Base-by-base conservation (phyloP, 1,140 invertebrate genomes). In the Luehdorfia chinensis region DNA sequence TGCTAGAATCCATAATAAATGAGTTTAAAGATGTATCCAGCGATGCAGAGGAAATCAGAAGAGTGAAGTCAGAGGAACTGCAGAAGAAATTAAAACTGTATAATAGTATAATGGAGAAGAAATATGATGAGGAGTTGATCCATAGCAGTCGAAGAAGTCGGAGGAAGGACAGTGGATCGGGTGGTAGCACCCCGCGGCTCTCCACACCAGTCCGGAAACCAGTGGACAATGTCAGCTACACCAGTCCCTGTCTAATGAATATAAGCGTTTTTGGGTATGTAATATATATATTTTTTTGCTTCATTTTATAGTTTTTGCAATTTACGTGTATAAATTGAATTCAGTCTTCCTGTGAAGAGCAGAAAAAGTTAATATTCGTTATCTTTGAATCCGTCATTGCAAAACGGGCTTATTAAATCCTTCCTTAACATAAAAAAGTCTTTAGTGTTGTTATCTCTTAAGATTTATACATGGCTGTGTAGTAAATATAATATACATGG, bases 81-180 rank as follows among this genome's bases (percentile, higher is more conserved):
- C 66, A 84, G 55, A 66, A 44, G 41, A 85, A 85, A 13, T 43
- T 85, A 28, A 76, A 73, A 43, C 12, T 85, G 56, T 85, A 81
- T 12, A 75, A 77, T 28, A 83, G 71, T 36, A 83, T 83, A 11
- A 81, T 83, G 76, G 75, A 79, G 63, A 71, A 58, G 60, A 70
- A 75, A 30, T 70, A 57, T 12, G 78, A 79, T 9, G 66, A 63
- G 14, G 71, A 79, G 43, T 13, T 85, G 43, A 79, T 85, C 15
- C 74, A 83, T 18, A 76, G 71, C 13, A 64, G 71, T 2, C 51
- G 73, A 5, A 9, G 67, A 14, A 75, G 74, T 23, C 50, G 75
- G 14, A 36, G 63, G 36, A 32, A 61, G 19, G 60, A 66, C 1
- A 36, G 25, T 0, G 60, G 66, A 6, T 65, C 70, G 4, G 63